These are phyloP conservation scores for Hyperoplus lanceolatus DNA, from an alignment of 2,797 vertebrate genomes.

Conservation along the genomic window DNA sequence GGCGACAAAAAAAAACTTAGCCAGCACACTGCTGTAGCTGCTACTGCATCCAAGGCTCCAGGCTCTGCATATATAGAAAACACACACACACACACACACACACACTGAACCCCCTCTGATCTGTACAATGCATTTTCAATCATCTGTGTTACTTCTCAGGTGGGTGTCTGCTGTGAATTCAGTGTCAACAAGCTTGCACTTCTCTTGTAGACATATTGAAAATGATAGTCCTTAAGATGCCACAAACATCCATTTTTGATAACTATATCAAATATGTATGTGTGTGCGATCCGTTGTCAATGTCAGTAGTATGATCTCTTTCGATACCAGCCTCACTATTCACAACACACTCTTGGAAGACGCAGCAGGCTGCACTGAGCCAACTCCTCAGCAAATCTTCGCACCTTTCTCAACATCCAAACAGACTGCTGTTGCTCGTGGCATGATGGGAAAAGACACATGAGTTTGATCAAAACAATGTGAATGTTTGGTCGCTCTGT, in stretches of 20 bases:
- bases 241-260: not conserved
- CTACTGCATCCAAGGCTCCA: conserved; percentile 61
- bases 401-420: not conserved
- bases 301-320: too few species aligned
- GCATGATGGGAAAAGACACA: not conserved
- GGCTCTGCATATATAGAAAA: conserved; percentile 28
- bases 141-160: conserved; percentile 45
- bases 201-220: not conserved
- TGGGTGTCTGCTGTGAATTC: conserved; percentile 38
- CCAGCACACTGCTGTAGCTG: conserved; percentile 61
- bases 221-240: not conserved
- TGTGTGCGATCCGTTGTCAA: too few species aligned
- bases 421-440: not conserved
- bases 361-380: not conserved
- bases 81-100: conserved; percentile 10
- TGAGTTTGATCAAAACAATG: not conserved
- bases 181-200: conserved; percentile 22
- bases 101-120: conserved; percentile 25
- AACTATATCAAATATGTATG: too few species aligned
- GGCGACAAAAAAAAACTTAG: conserved; percentile 64
- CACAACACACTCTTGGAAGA: too few species aligned
- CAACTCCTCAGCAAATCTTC: not conserved
- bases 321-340: too few species aligned
- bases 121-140: conserved; percentile 55
- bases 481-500: not conserved